A percentile compares a stretch with the other conserved stretches of the same genome.
phyloP scores from a whole-genome alignment of 2,888 invertebrate genomes.

The Lottia gigantea region DNA sequence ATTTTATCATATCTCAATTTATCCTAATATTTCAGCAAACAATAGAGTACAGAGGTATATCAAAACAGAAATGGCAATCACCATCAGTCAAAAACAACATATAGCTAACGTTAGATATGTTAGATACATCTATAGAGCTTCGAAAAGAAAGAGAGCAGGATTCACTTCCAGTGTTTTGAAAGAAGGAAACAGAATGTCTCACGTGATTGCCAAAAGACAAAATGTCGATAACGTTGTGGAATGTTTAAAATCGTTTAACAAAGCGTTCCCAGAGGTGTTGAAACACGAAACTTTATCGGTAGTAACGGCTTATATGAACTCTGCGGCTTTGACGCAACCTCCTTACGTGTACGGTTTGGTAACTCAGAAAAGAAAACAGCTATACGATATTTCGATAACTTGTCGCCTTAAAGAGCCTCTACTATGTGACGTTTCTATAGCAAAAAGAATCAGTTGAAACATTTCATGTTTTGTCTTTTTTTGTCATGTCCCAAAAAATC shows the following conservation, averaged over 20 bases:
- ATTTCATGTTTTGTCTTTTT: neutral
- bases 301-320: constrained; percentile 24
- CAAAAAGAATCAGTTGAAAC: constrained; percentile 20
- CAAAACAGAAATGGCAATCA: constrained; percentile 18
- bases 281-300: constrained; percentile 20
- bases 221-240: constrained; percentile 20
- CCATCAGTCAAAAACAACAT: constrained; percentile 16
- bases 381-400: constrained; percentile 28
- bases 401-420: constrained; percentile 24
- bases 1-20: neutral
- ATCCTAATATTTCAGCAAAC: constrained; percentile 18
- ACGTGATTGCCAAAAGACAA: constrained; percentile 21
- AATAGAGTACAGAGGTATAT: constrained; percentile 16
- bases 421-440: constrained; percentile 25
- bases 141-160: neutral
- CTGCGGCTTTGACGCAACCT: constrained; percentile 17
- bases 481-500: too few species aligned
- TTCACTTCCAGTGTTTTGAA: constrained; percentile 16
- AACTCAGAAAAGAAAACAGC: neutral
- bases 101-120: constrained; percentile 12
- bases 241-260: constrained; percentile 25
- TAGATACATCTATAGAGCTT: constrained; percentile 20
- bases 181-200: constrained; percentile 10
- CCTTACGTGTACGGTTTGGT: constrained; percentile 28
- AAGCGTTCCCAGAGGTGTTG: constrained; percentile 26